Percentiles rank a stretch among this genome's conserved stretches.
Conservation (phyloP, 2,888 invertebrate genomes). For the Drosophila yooni region DNA sequence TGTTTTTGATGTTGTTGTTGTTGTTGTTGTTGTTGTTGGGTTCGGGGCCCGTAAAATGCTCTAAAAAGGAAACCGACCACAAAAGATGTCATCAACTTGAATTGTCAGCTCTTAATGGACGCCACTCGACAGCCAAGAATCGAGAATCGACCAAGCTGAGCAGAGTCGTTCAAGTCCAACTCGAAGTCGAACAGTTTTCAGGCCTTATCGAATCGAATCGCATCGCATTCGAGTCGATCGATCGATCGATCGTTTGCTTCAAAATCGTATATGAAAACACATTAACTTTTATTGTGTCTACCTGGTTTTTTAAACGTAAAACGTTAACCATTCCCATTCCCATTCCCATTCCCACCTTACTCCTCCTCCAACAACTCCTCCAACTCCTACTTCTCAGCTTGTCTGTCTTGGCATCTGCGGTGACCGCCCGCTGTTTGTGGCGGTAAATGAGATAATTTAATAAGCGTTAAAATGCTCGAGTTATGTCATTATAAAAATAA, state of each 20-base stretch:
- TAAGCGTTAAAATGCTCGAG: constrained; percentile 85
- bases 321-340: constrained; percentile 3
- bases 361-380: not conserved
- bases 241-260: constrained; percentile 15
- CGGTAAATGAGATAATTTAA: constrained; percentile 84
- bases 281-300: constrained; percentile 75
- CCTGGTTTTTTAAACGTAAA: constrained; percentile 44
- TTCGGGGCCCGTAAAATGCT: constrained; percentile 48
- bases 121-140: constrained; percentile 11
- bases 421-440: constrained; percentile 76
- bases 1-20: constrained; percentile 1
- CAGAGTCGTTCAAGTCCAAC: not conserved
- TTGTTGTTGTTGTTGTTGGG: not conserved
- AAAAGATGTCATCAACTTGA: constrained; percentile 79
- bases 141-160: not conserved
- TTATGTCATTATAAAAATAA: constrained; percentile 83
- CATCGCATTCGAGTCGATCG: constrained; percentile 35
- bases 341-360: not conserved
- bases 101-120: constrained; percentile 67
- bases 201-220: constrained; percentile 29
- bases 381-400: not conserved
- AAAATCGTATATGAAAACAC: constrained; percentile 33
- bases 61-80: constrained; percentile 57
- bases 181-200: constrained; percentile 10
- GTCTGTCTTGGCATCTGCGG: not conserved